A percentile compares a stretch with the other conserved stretches of the same genome.
Evolutionary conservation across 2,797 vertebrate genomes (phyloP).

Genomic region (Ispidina picta): DNA sequence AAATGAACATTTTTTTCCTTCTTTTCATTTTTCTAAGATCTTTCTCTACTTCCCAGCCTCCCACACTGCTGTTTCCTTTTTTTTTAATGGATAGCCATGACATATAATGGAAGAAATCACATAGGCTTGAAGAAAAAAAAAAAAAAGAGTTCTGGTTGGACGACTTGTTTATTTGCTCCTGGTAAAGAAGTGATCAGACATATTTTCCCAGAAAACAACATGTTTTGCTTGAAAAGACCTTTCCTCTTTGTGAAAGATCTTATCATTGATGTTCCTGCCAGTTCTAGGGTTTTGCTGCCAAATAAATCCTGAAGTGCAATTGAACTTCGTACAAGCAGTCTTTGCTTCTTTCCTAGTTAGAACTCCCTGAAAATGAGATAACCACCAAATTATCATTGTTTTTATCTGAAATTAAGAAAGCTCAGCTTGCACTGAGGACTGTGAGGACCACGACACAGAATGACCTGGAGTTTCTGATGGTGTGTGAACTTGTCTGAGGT

Average conservation of each 20-base stretch:
- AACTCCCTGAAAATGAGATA: not conserved
- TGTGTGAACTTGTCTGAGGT: not conserved
- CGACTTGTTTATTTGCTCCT: slow-evolving; percentile 1
- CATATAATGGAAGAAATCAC: not conserved
- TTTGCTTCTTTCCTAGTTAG: not conserved
- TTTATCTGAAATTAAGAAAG: not conserved
- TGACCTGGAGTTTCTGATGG: not conserved
- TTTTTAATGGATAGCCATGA: not conserved
- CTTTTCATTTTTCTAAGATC: not conserved
- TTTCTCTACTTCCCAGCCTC: not conserved
- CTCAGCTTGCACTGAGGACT: not conserved
- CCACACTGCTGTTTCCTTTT: not conserved
- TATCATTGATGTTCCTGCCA: not conserved
- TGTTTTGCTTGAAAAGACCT: slow-evolving; percentile 1
- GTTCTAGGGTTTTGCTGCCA: not conserved
- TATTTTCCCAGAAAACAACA: not conserved
- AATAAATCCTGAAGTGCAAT: not conserved
- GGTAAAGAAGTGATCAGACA: not conserved
- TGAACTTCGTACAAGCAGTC: not conserved
- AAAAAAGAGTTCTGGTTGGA: not conserved
- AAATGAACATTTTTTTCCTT: not conserved
- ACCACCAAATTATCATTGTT: not conserved
- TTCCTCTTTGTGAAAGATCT: not conserved
- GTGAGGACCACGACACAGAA: not conserved
- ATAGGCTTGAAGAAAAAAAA: not conserved